phyloP scores from a whole-genome alignment of 2,113 vertebrate species.

The Strix uralensis region DNA sequence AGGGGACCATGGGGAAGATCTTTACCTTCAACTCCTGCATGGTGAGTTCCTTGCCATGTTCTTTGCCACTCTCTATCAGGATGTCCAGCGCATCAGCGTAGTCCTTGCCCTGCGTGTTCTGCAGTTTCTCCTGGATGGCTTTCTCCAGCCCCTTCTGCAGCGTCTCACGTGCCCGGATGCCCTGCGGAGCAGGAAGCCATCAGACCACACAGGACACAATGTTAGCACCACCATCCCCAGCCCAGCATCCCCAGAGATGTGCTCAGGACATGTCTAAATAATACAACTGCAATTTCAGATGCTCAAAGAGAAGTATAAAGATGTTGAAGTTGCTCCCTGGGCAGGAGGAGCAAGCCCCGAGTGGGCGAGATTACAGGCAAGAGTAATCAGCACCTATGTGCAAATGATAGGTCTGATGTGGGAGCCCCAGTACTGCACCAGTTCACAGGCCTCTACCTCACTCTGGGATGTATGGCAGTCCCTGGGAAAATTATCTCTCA shows the following conservation, averaged over 20 bases:
- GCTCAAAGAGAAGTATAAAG: neutral
- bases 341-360: neutral
- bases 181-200: slow-evolving; percentile 64
- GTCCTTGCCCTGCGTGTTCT: slow-evolving; percentile 90
- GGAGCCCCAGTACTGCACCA: neutral
- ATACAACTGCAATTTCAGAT: neutral
- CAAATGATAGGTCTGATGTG: neutral
- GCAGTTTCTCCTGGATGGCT: slow-evolving; percentile 93
- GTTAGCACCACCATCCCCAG: neutral
- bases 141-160: slow-evolving; percentile 93
- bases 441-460: neutral
- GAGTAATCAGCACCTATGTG: slow-evolving; percentile 32
- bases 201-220: neutral
- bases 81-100: slow-evolving; percentile 92
- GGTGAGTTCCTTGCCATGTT: slow-evolving; percentile 91
- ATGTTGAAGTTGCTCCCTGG: neutral
- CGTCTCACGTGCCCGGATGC: slow-evolving; percentile 89
- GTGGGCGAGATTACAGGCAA: neutral
- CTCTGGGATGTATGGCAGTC: neutral
- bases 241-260: neutral
- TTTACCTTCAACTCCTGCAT: slow-evolving; percentile 98
- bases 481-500: slow-evolving; percentile 4
- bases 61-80: slow-evolving; percentile 93
- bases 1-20: fast-evolving
- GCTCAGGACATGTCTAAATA: neutral